phyloP scores from a whole-genome alignment of 2,113 vertebrate genomes.

The Merops nubicus region DNA sequence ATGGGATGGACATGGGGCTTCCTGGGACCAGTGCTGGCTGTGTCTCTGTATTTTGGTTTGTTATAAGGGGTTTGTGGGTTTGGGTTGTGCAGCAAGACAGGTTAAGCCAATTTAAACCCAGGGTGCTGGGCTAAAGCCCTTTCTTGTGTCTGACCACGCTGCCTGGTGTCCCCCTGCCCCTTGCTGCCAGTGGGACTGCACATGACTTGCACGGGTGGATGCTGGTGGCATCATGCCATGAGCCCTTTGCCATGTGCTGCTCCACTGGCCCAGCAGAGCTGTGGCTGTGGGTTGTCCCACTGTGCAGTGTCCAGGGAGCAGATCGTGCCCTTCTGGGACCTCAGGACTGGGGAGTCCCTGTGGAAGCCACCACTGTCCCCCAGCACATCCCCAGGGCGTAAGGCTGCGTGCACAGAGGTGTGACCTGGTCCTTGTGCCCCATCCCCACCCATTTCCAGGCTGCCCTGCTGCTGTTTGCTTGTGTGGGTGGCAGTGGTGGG shows the following conservation, averaged over 20 bases:
- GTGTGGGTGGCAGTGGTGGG: neutral
- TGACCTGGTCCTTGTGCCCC: neutral
- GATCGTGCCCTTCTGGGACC: fast-evolving
- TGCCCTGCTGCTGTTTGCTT: neutral
- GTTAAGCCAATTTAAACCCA: neutral
- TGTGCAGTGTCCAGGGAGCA: neutral
- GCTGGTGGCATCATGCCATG: neutral
- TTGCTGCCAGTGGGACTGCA: neutral
- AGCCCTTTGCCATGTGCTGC: neutral
- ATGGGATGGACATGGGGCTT: neutral
- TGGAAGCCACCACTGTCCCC: fast-evolving
- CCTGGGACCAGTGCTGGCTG: neutral
- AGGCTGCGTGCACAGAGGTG: fast-evolving
- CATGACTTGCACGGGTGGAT: fast-evolving
- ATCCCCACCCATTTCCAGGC: neutral
- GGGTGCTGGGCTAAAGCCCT: neutral
- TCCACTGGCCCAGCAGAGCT: neutral
- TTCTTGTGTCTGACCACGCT: fast-evolving
- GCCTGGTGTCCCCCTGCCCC: neutral
- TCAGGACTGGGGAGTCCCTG: fast-evolving
- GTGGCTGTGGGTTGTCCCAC: fast-evolving
- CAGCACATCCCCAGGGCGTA: neutral
- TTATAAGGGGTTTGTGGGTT: neutral
- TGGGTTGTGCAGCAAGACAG: neutral
- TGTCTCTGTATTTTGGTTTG: neutral